Evolutionary conservation across 2,113 vertebrate genomes (phyloP), one percentile per base, ranked within the genome.

Genomic region (Saccopteryx leptura): DNA sequence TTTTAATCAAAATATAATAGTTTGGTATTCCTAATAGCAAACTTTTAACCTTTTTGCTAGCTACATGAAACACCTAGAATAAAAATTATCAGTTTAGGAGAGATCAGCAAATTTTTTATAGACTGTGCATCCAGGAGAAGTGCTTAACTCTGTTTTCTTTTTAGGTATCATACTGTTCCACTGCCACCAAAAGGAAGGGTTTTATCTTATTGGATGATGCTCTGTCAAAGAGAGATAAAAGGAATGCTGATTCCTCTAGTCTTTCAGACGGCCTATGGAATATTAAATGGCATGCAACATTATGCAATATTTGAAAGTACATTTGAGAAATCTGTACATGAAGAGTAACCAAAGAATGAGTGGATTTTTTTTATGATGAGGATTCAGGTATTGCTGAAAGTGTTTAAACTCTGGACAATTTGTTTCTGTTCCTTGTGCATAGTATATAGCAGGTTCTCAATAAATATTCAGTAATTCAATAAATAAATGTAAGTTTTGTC

Each of bases 121-220:
- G 80, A 50, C 58, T 84, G 39, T 81, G 46, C 46, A 63, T 91
- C 26, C 65, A 91, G 26, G 31, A 83, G 24, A 92, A 79, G 60
- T 92, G 2, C 69, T 54, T 56, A 65, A 46, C 48, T 94, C 19
- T 91, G 93, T 91, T 91, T 80, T 21, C 14, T 92, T 94, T 97
- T 94, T 88, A 97, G 97, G 76, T 93, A 96, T 85, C 86, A 97
- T 60, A 97, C 97, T 56, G 94, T 98, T 69, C 96, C 96, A n/a
- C 28, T 96, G 75, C 97, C 97, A 90, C 91, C 95, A 63, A 97
- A 91, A 96, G 97, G 97, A 96, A 96, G 83, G 56, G 88, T 96
- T 94, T 65, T 98, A 54, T 87, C 65, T 66, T 52, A 96, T 8
- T 98, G 96, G 96, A 0, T 95, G 5, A 24, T 63, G 26, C 97